Conservation (phyloP, 2,888 invertebrate genomes). For the Smittia aterrima region DNA sequence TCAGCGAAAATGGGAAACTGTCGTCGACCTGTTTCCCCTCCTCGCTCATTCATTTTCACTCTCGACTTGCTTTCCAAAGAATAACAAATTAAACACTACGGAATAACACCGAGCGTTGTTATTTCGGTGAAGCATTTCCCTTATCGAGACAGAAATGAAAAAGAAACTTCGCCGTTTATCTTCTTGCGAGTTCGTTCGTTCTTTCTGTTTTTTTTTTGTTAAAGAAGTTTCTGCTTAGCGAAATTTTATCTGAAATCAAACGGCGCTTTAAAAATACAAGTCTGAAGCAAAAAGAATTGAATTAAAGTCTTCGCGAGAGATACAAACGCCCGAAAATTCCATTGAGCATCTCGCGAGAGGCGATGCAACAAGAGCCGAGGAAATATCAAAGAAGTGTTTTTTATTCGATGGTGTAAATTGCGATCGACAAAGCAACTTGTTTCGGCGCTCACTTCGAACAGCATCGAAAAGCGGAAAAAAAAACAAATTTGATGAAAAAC, state of each 20-base stretch:
- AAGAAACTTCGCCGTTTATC: too few species aligned
- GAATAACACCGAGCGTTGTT: not conserved
- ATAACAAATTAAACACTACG: slow-evolving; percentile 21
- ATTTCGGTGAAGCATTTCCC: not conserved
- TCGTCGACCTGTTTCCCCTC: not conserved
- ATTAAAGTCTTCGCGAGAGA: not conserved
- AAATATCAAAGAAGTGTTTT: too few species aligned
- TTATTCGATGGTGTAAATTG: slow-evolving; percentile 2
- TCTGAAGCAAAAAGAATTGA: not conserved
- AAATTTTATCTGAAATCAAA: slow-evolving; percentile 8
- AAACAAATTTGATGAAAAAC: slow-evolving; percentile 11
- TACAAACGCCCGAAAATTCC: not conserved
- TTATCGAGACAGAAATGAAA: not conserved
- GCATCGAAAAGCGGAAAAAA: not conserved
- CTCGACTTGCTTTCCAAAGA: not conserved
- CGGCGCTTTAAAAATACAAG: slow-evolving; percentile 6
- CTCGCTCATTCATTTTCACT: too few species aligned
- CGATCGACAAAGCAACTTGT: not conserved
- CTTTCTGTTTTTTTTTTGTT: too few species aligned
- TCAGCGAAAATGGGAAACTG: not conserved
- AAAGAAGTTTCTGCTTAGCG: not conserved
- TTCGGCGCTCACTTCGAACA: slow-evolving; percentile 13
- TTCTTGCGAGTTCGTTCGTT: not conserved
- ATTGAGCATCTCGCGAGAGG: not conserved
- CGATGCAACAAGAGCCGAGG: too few species aligned